A percentile compares a stretch with the other conserved stretches of the same genome.
These are phyloP conservation scores for Lasioglossum marginatum DNA, from an alignment of 2,888 invertebrate species.

Conservation along the genomic window DNA sequence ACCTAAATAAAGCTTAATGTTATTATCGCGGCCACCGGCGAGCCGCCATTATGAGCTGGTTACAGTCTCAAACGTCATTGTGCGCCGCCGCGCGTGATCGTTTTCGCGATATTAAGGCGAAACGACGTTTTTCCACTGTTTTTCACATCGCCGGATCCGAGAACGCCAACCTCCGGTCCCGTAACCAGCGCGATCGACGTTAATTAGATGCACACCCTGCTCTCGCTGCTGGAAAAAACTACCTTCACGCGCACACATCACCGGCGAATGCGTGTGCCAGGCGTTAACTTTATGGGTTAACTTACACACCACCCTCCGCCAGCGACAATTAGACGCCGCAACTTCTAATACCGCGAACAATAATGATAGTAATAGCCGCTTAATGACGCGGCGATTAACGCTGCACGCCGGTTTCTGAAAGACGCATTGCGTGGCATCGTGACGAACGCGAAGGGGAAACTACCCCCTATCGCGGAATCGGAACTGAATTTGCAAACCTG, in stretches of 20 bases:
- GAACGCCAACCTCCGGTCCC: background rate
- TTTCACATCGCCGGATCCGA: slow-evolving; percentile 30
- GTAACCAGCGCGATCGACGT: slow-evolving; percentile 55
- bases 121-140: slow-evolving; percentile 66
- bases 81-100: slow-evolving; percentile 60
- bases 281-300: slow-evolving; percentile 42
- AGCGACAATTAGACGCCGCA: background rate
- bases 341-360: slow-evolving; percentile 11
- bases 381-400: slow-evolving; percentile 3
- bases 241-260: background rate
- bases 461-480: background rate
- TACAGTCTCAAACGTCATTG: slow-evolving; percentile 73
- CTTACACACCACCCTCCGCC: background rate
- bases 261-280: slow-evolving; percentile 43
- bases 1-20: slow-evolving; percentile 83
- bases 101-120: slow-evolving; percentile 69
- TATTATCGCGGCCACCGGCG: slow-evolving; percentile 76
- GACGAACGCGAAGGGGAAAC: slow-evolving; percentile 4
- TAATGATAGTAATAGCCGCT: slow-evolving; percentile 5
- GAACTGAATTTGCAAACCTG: background rate
- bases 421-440: slow-evolving; percentile 16
- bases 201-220: slow-evolving; percentile 66
- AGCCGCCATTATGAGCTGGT: slow-evolving; percentile 72
- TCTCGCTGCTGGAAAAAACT: slow-evolving; percentile 19
- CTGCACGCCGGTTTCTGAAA: background rate